Percentiles rank a stretch among this genome's conserved stretches.
Conservation (phyloP, 2,797 vertebrate species). For the Masticophis lateralis region DNA sequence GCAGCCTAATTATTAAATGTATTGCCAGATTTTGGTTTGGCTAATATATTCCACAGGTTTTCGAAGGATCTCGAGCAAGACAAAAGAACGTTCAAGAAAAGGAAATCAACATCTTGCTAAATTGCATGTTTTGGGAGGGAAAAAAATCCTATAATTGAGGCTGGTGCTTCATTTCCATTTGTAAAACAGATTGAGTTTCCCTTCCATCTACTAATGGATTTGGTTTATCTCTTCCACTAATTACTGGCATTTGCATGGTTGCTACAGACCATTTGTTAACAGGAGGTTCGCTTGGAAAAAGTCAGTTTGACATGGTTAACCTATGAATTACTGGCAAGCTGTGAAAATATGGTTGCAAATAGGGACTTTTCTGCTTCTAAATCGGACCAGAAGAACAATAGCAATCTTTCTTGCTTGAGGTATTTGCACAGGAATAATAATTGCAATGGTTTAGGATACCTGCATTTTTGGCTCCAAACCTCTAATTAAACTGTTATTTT, state of each 20-base stretch:
- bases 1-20: constrained; percentile 65
- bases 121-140: constrained; percentile 51
- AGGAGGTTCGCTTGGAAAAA: constrained; percentile 47
- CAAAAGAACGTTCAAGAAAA: constrained; percentile 64
- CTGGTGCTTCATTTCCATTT: constrained; percentile 69
- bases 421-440: neutral
- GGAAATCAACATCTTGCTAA: constrained; percentile 69
- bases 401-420: neutral
- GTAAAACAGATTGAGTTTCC: constrained; percentile 66
- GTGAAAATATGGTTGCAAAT: fast-evolving
- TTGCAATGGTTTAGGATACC: neutral
- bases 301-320: constrained; percentile 53
- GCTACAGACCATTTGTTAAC: constrained; percentile 51
- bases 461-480: constrained; percentile 43
- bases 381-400: constrained; percentile 22
- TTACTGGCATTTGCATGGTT: constrained; percentile 57
- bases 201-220: constrained; percentile 61
- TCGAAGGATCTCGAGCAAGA: constrained; percentile 62
- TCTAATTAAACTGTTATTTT: neutral
- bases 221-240: constrained; percentile 68
- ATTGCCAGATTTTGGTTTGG: constrained; percentile 64
- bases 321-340: constrained; percentile 45
- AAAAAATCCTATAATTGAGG: constrained; percentile 61
- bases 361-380: neutral
- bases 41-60: constrained; percentile 59